Percentiles rank a stretch among this genome's conserved stretches.
These are phyloP conservation scores for Lasioglossum calceatum DNA, from an alignment of 2,888 invertebrate species.

Conservation along the genomic window DNA sequence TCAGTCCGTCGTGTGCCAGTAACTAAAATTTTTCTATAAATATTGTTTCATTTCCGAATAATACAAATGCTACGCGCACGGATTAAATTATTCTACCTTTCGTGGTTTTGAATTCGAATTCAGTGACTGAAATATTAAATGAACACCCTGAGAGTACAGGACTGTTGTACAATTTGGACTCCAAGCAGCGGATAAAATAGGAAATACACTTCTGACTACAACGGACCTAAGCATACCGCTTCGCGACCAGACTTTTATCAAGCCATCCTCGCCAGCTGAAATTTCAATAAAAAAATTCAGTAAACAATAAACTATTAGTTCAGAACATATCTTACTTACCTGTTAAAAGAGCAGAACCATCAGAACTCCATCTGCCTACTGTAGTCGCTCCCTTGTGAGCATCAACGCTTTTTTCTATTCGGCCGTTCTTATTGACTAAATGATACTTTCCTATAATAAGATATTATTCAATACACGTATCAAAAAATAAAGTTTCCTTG, in stretches of 20 bases:
- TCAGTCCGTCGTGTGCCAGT: slow-evolving; percentile 98
- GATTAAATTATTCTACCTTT: slow-evolving; percentile 85
- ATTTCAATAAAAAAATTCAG: not conserved
- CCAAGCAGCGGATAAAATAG: slow-evolving; percentile 95
- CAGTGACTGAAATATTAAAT: slow-evolving; percentile 89
- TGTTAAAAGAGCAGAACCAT: slow-evolving; percentile 97
- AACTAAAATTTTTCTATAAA: slow-evolving; percentile 87
- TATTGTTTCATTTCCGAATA: not conserved
- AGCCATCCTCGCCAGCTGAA: slow-evolving; percentile 97
- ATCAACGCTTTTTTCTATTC: slow-evolving; percentile 96
- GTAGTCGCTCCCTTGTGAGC: slow-evolving; percentile 97
- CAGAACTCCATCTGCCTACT: slow-evolving; percentile 96
- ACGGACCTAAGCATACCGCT: slow-evolving; percentile 97
- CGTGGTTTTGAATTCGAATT: slow-evolving; percentile 90
- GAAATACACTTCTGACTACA: slow-evolving; percentile 92
- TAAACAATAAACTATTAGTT: not conserved
- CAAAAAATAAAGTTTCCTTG: too few species aligned
- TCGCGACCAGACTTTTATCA: slow-evolving; percentile 98
- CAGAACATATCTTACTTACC: slow-evolving; percentile 84
- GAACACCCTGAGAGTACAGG: slow-evolving; percentile 89
- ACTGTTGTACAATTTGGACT: slow-evolving; percentile 90
- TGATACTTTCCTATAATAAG: slow-evolving; percentile 89
- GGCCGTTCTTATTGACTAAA: slow-evolving; percentile 94
- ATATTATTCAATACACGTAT: not conserved
- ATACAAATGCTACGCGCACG: not conserved